These are phyloP conservation scores for Rhagonycha fulva DNA, from an alignment of 2,888 invertebrate species.

Conservation along the genomic window DNA sequence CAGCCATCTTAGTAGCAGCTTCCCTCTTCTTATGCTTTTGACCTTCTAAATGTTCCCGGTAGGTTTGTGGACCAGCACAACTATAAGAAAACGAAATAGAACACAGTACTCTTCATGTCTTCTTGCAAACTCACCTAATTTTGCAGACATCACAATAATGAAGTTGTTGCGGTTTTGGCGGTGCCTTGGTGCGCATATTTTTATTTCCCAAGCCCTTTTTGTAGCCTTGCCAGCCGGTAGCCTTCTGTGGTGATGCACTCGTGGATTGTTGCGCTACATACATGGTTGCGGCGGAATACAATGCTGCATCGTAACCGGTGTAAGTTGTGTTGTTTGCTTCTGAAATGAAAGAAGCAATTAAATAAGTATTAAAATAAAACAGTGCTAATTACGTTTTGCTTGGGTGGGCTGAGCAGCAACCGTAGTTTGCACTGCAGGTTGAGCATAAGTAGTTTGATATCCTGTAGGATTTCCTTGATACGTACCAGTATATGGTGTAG, in stretches of 20 bases:
- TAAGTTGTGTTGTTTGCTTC: conserved; percentile 69
- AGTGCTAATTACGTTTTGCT: conserved; percentile 60
- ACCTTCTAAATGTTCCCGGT: conserved; percentile 95
- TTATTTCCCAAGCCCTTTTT: conserved; percentile 65
- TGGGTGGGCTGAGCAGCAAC: conserved; percentile 61
- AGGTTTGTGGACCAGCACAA: conserved; percentile 66
- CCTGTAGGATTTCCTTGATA: conserved; percentile 60
- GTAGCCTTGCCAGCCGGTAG: conserved; percentile 66
- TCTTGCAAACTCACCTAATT: conserved; percentile 71
- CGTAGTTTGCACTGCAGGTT: conserved; percentile 61
- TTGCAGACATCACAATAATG: conserved; percentile 99
- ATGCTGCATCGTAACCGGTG: conserved; percentile 91
- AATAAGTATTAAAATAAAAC: conserved; percentile 36
- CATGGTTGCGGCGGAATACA: conserved; percentile 94
- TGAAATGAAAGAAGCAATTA: conserved; percentile 47
- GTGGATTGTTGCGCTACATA: conserved; percentile 85
- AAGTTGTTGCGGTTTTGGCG: conserved; percentile 89
- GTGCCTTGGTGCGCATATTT: conserved; percentile 73
- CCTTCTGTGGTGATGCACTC: conserved; percentile 55
- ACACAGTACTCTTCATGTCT: not conserved
- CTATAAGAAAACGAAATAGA: conserved; percentile 35
- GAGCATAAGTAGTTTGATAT: conserved; percentile 58
- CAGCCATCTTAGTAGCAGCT: conserved; percentile 76
- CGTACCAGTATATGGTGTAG: conserved; percentile 63
- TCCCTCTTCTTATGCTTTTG: conserved; percentile 99